phyloP scores from a whole-genome alignment of 2,113 vertebrate species.

The Taxidea taxus region DNA sequence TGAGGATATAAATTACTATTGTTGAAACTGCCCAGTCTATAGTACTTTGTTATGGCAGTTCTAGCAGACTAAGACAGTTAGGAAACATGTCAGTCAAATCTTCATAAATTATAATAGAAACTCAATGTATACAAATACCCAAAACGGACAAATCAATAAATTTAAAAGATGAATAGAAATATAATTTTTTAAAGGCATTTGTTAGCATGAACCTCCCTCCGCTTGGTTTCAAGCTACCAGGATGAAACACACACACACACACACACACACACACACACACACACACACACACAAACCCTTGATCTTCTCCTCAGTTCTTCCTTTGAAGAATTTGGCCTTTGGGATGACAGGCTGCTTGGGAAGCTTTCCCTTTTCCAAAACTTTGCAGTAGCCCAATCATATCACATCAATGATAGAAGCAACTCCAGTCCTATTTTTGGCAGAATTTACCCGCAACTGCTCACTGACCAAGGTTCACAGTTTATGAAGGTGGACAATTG shows the following conservation, averaged over 20 bases:
- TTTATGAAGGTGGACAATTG: not conserved
- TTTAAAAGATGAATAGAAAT: not conserved
- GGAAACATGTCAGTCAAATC: not conserved
- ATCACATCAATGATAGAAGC: not conserved
- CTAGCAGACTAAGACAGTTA: not conserved
- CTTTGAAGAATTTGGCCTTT: not conserved
- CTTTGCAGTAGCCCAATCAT: not conserved
- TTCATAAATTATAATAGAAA: not conserved
- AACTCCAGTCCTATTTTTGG: not conserved
- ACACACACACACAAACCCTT: not conserved
- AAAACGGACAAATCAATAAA: not conserved
- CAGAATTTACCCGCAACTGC: not conserved
- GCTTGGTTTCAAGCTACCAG: not conserved
- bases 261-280: too few relatives aligned
- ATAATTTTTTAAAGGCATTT: not conserved
- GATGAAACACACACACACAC: not conserved
- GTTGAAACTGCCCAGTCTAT: not conserved
- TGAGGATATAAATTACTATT: not conserved
- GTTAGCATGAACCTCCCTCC: not conserved
- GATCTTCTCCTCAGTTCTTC: not conserved
- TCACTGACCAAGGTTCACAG: not conserved
- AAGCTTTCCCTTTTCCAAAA: not conserved
- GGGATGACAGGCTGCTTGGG: not conserved
- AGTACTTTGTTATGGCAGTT: not conserved
- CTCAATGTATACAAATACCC: not conserved